phyloP scores from a whole-genome alignment of 2,888 invertebrate genomes.

The Arge pagana region DNA sequence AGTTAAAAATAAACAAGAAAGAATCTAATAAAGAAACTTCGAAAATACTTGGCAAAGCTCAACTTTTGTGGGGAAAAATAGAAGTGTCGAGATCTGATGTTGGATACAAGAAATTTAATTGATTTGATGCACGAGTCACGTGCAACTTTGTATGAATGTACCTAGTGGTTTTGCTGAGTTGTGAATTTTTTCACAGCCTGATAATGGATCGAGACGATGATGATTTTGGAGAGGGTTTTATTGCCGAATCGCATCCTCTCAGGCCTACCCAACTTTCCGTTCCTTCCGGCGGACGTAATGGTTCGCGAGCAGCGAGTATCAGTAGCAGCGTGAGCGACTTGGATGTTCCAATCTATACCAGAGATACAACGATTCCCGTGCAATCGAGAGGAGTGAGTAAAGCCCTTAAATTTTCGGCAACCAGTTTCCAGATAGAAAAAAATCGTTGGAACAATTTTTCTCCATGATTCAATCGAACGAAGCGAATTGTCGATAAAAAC shows the following conservation, averaged over 20 bases:
- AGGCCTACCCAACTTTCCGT: constrained; percentile 60
- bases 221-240: constrained; percentile 61
- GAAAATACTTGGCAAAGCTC: too few relatives aligned
- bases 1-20: too few relatives aligned
- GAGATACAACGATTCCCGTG: constrained; percentile 53
- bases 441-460: too few relatives aligned
- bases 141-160: neutral
- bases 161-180: neutral
- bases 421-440: neutral
- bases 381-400: constrained; percentile 44
- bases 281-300: constrained; percentile 50
- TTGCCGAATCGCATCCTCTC: constrained; percentile 63
- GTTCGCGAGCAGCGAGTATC: constrained; percentile 59
- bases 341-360: constrained; percentile 63
- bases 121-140: neutral
- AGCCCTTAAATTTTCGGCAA: neutral
- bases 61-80: too few relatives aligned
- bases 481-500: too few relatives aligned
- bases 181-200: too few relatives aligned
- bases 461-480: too few relatives aligned
- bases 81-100: too few relatives aligned
- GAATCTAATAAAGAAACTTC: too few relatives aligned
- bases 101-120: too few relatives aligned
- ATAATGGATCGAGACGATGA: constrained; percentile 54
- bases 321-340: constrained; percentile 64